These are phyloP conservation scores for Hydropsyche tenuis DNA, from an alignment of 1,140 invertebrate species.

Conservation along the genomic window DNA sequence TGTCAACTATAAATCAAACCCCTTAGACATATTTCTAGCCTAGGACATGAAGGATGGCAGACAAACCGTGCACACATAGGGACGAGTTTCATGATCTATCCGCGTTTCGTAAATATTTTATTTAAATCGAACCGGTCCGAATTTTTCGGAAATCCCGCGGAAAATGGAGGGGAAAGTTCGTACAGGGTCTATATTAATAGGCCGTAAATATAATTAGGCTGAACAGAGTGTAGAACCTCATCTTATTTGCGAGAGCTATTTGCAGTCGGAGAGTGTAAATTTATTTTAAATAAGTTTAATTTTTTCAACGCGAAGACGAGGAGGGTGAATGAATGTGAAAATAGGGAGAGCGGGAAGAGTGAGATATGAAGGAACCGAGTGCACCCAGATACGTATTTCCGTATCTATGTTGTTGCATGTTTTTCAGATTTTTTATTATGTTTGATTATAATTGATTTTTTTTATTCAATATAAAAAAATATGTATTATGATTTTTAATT, in stretches of 20 bases:
- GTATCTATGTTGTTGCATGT: not conserved
- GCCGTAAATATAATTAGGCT: not conserved
- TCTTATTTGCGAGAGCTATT: conserved; percentile 15
- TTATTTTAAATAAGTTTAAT: conserved; percentile 22
- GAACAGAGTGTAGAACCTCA: not conserved
- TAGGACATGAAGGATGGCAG: conserved; percentile 27
- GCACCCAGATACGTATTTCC: conserved; percentile 10
- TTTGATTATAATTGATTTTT: too few species aligned
- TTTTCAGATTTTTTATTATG: too few species aligned
- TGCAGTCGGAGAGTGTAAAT: conserved; percentile 21
- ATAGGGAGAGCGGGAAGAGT: conserved; percentile 21
- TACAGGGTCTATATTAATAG: too few species aligned
- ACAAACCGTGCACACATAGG: not conserved
- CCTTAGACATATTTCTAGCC: conserved; percentile 27
- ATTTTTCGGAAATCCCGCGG: too few species aligned
- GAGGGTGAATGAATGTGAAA: conserved; percentile 36
- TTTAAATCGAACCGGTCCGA: too few species aligned
- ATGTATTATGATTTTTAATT: too few species aligned
- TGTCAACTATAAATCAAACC: conserved; percentile 26
- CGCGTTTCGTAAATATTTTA: too few species aligned
- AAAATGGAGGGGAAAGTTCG: too few species aligned
- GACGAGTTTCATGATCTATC: too few species aligned
- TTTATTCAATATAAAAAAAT: too few species aligned
- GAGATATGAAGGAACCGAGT: conserved; percentile 34
- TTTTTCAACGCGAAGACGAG: conserved; percentile 12